Evolutionary conservation across 2,888 invertebrate genomes (phyloP).

Genomic region (Oscheius sp.): DNA sequence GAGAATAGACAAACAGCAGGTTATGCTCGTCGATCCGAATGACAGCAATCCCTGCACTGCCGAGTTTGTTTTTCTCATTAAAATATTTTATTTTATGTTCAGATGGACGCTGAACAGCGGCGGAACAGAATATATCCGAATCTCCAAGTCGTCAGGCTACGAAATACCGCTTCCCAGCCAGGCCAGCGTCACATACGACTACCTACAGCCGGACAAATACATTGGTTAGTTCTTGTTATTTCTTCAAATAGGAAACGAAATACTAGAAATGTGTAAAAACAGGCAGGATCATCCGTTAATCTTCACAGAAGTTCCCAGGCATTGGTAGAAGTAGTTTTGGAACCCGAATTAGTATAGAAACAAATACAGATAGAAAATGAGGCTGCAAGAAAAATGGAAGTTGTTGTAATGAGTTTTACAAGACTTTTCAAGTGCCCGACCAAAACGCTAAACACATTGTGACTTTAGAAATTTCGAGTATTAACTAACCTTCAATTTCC

Average conservation of each 20-base stretch:
- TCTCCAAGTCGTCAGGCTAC: slow-evolving; percentile 64
- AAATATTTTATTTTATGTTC: slow-evolving; percentile 5
- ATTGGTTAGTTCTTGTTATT: slow-evolving; percentile 54
- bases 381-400: too few species aligned
- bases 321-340: too few species aligned
- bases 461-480: not conserved
- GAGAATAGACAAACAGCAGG: slow-evolving; percentile 62
- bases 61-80: slow-evolving; percentile 38
- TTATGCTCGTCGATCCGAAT: slow-evolving; percentile 70
- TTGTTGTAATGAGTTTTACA: too few species aligned
- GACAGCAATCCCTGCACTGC: slow-evolving; percentile 63
- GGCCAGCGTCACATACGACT: slow-evolving; percentile 69
- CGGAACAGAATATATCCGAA: slow-evolving; percentile 62
- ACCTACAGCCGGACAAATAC: slow-evolving; percentile 63
- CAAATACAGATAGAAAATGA: too few species aligned
- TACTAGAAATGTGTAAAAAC: too few species aligned
- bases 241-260: too few species aligned
- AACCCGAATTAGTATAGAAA: too few species aligned
- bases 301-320: too few species aligned
- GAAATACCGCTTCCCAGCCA: slow-evolving; percentile 70
- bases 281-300: too few species aligned
- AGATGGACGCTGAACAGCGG: slow-evolving; percentile 64
- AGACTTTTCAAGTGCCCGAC: too few species aligned
- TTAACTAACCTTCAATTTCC: slow-evolving; percentile 29
- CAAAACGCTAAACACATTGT: too few species aligned